Percentiles rank a stretch among this genome's conserved stretches.
phyloP scores from a whole-genome alignment of 2,888 invertebrate species.

The Cantharis nigra region DNA sequence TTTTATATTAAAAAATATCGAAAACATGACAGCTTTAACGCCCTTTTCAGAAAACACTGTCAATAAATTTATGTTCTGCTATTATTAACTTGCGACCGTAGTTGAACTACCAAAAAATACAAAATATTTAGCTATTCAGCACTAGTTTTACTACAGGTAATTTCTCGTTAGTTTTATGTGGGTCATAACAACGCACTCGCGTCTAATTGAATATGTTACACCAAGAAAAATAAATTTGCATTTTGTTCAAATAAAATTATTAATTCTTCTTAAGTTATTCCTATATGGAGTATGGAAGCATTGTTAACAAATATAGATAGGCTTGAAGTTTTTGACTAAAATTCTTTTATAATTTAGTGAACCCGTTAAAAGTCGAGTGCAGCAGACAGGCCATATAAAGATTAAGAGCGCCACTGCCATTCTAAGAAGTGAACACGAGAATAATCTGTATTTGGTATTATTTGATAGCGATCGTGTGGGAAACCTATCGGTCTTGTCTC shows the following conservation, averaged over 20 bases:
- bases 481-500: constrained; percentile 36
- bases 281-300: not conserved
- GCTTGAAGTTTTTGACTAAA: not conserved
- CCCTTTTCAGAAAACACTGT: too few species aligned
- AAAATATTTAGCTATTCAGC: too few species aligned
- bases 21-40: too few species aligned
- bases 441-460: constrained; percentile 53
- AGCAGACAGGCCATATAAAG: constrained; percentile 50
- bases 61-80: too few species aligned
- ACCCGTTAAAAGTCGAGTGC: constrained; percentile 34
- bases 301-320: not conserved
- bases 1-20: too few species aligned
- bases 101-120: too few species aligned
- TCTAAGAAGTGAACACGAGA: constrained; percentile 43
- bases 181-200: too few species aligned
- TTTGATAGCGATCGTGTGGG: constrained; percentile 54
- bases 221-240: not conserved
- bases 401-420: constrained; percentile 44
- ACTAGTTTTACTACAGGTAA: too few species aligned
- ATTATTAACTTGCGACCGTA: too few species aligned
- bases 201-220: not conserved
- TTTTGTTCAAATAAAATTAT: not conserved
- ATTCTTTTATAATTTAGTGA: constrained; percentile 33
- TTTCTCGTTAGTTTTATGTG: too few species aligned
- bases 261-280: too few species aligned